These are phyloP conservation scores for Austrofundulus limnaeus DNA, from an alignment of 2,113 vertebrate genomes.

Conservation along the genomic window DNA sequence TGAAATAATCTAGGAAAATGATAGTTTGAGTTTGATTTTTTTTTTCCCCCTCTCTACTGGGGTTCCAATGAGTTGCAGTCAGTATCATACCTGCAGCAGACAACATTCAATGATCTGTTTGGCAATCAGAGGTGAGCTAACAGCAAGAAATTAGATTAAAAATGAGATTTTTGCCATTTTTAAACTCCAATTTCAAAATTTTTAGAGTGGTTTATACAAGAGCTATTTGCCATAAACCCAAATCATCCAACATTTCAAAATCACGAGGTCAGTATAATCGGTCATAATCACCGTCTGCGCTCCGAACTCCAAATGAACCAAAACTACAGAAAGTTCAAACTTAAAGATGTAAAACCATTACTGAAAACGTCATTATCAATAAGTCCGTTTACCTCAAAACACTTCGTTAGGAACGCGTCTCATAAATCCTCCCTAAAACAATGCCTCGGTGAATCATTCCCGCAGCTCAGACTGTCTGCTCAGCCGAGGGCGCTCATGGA, in stretches of 20 bases:
- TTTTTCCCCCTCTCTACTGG: too few relatives aligned
- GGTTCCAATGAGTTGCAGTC: too few relatives aligned
- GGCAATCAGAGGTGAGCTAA: too few relatives aligned
- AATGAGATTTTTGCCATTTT: too few relatives aligned
- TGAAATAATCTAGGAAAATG: too few relatives aligned
- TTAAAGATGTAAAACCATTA: constrained; percentile 28
- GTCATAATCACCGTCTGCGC: constrained; percentile 29
- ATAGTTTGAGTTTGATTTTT: too few relatives aligned
- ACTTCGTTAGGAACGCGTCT: constrained; percentile 64
- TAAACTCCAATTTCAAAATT: too few relatives aligned
- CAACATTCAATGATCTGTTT: too few relatives aligned
- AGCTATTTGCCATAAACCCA: background rate
- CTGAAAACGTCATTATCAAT: constrained; percentile 45
- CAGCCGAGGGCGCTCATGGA: constrained; percentile 68
- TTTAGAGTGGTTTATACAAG: too few relatives aligned
- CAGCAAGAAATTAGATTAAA: too few relatives aligned
- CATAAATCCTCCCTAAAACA: constrained; percentile 72
- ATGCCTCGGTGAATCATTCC: constrained; percentile 70
- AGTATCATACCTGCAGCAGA: too few relatives aligned
- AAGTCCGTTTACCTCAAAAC: constrained; percentile 52
- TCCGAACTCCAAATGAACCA: constrained; percentile 27
- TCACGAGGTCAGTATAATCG: constrained; percentile 12
- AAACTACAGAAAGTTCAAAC: constrained; percentile 41
- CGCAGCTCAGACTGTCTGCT: constrained; percentile 63
- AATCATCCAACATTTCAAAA: constrained; percentile 19